A percentile compares a stretch with the other conserved stretches of the same genome.
These are phyloP conservation scores for Neostethus bicornis DNA, from an alignment of 2,797 vertebrate genomes.

Conservation along the genomic window DNA sequence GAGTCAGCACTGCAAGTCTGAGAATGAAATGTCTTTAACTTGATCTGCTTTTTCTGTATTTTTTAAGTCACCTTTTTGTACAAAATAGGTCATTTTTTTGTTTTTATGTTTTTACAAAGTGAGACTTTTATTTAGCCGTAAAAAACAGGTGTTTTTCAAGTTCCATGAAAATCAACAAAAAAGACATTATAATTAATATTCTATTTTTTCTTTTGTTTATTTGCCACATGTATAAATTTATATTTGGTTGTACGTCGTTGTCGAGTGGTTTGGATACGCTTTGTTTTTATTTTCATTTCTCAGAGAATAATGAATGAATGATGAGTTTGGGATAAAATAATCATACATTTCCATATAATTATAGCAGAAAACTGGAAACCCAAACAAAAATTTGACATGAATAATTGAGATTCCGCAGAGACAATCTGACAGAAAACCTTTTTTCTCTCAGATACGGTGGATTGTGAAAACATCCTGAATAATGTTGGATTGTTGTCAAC, in stretches of 20 bases:
- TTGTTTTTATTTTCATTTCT: conserved; percentile 6
- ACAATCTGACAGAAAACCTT: conserved; percentile 1
- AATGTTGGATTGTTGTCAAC: neutral
- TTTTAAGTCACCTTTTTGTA: neutral
- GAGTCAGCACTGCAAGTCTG: conserved; percentile 39
- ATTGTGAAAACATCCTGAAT: neutral
- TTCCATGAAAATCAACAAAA: too few species aligned
- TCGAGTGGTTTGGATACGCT: neutral
- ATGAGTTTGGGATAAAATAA: conserved; percentile 4
- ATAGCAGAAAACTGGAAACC: conserved; percentile 5
- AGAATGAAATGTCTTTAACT: neutral
- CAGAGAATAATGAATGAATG: neutral
- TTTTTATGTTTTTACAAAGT: neutral
- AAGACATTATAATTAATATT: neutral
- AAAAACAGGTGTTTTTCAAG: too few species aligned
- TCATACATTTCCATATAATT: conserved; percentile 11
- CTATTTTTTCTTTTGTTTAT: neutral
- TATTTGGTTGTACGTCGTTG: neutral
- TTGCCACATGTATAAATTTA: neutral
- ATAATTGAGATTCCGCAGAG: conserved; percentile 5
- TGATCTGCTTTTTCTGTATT: conserved; percentile 7
- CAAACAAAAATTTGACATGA: neutral
- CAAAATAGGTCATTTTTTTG: neutral
- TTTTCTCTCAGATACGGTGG: neutral
- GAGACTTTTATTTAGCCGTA: too few species aligned